These are phyloP conservation scores for Serripes groenlandicus DNA, from an alignment of 2,888 invertebrate species.

Conservation along the genomic window DNA sequence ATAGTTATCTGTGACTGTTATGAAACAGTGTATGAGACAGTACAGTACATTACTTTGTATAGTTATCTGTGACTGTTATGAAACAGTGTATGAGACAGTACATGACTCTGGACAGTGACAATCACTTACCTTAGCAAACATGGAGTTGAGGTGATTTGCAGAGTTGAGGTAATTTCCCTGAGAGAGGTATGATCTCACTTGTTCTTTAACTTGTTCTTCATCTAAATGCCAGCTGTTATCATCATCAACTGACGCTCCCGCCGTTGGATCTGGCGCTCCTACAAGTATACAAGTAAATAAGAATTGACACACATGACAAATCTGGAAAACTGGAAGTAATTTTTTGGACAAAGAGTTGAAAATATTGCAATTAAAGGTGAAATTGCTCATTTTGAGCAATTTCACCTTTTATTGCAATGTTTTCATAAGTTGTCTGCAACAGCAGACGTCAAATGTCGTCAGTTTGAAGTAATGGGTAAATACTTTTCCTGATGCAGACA, in stretches of 20 bases:
- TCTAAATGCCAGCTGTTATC: conserved; percentile 95
- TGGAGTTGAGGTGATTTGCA: conserved; percentile 93
- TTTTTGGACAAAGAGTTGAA: background rate
- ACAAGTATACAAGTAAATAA: conserved; percentile 52
- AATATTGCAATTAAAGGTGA: background rate
- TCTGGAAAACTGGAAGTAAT: background rate
- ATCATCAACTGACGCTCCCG: conserved; percentile 94
- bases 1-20: too few relatives aligned
- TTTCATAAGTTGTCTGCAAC: background rate
- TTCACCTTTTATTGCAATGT: background rate
- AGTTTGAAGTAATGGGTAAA: too few relatives aligned
- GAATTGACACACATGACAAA: too few relatives aligned
- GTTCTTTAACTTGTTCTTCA: conserved; percentile 95
- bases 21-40: too few relatives aligned
- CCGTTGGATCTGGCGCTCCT: conserved; percentile 95
- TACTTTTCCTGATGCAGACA: too few relatives aligned
- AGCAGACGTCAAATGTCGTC: background rate
- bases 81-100: background rate
- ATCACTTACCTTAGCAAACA: conserved; percentile 92
- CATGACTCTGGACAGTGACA: background rate
- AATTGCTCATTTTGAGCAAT: background rate
- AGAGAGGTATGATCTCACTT: conserved; percentile 93
- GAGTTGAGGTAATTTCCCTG: conserved; percentile 95
- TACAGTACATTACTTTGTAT: too few relatives aligned
- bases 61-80: background rate